These are phyloP conservation scores for Stomatorhinus walkeri DNA, from an alignment of 2,797 vertebrate species.

Conservation along the genomic window DNA sequence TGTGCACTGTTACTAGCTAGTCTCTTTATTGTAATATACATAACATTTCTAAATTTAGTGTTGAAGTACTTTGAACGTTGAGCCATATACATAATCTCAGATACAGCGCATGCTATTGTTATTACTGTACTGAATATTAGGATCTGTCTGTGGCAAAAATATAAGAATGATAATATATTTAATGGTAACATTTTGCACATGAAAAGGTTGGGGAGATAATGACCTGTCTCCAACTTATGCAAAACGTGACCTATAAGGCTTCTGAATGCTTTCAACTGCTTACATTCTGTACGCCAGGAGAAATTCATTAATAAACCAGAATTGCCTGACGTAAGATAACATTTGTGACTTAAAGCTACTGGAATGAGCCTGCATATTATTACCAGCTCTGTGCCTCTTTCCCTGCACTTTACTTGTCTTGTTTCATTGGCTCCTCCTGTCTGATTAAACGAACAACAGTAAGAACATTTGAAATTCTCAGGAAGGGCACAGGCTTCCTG, in stretches of 20 bases:
- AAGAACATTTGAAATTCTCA: background rate
- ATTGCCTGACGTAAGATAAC: slow-evolving; percentile 35
- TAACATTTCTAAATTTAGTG: background rate
- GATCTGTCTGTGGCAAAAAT: slow-evolving; percentile 12
- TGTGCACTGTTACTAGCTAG: background rate
- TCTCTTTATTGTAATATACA: background rate
- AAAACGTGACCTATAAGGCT: slow-evolving; percentile 62
- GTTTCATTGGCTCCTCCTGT: background rate
- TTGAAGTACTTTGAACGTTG: background rate
- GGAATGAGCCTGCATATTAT: slow-evolving; percentile 27
- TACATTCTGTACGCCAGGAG: slow-evolving; percentile 37
- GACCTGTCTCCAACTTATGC: slow-evolving; percentile 56
- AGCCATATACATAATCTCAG: background rate
- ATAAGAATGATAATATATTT: slow-evolving; percentile 48
- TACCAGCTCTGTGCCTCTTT: background rate
- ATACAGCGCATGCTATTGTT: background rate
- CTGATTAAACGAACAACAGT: background rate
- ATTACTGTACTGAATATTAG: background rate
- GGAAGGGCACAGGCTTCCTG: background rate
- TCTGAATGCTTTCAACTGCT: slow-evolving; percentile 53
- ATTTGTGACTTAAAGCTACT: slow-evolving; percentile 42
- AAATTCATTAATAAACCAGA: slow-evolving; percentile 46
- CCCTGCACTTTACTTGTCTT: background rate
- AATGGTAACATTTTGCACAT: slow-evolving; percentile 43
- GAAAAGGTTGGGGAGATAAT: slow-evolving; percentile 60